Conservation (phyloP, 2,113 vertebrate genomes). For the Actenoides hombroni region DNA sequence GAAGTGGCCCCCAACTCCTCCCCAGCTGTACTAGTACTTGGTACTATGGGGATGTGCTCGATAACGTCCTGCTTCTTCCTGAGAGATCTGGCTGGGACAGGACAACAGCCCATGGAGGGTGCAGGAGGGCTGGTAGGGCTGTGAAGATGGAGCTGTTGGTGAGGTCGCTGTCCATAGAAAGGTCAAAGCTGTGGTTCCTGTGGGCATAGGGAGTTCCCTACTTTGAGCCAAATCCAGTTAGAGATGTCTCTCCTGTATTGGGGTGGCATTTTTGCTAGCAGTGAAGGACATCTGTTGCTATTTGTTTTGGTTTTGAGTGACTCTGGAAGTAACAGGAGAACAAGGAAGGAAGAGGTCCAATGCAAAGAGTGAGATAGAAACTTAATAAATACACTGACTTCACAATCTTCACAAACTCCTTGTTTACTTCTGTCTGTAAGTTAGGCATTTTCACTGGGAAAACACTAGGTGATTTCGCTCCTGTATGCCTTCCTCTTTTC, state of each 20-base stretch:
- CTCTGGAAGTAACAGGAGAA: not conserved
- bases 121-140: not conserved
- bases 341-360: not conserved
- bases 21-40: not conserved
- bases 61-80: not conserved
- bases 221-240: not conserved
- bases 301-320: not conserved
- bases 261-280: not conserved
- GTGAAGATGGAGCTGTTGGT: not conserved
- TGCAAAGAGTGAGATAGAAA: not conserved
- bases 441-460: not conserved
- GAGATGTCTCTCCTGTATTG: not conserved
- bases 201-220: not conserved
- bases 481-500: not conserved
- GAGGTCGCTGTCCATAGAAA: not conserved
- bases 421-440: not conserved
- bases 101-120: accelerated
- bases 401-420: not conserved
- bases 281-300: not conserved
- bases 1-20: not conserved
- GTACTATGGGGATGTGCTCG: not conserved
- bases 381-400: not conserved
- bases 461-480: not conserved
- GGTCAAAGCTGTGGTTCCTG: not conserved
- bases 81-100: not conserved